A percentile compares a stretch with the other conserved stretches of the same genome.
Evolutionary conservation across 23 tunicate genomes (phyloP).

Genomic region (Phallusia fumigata): DNA sequence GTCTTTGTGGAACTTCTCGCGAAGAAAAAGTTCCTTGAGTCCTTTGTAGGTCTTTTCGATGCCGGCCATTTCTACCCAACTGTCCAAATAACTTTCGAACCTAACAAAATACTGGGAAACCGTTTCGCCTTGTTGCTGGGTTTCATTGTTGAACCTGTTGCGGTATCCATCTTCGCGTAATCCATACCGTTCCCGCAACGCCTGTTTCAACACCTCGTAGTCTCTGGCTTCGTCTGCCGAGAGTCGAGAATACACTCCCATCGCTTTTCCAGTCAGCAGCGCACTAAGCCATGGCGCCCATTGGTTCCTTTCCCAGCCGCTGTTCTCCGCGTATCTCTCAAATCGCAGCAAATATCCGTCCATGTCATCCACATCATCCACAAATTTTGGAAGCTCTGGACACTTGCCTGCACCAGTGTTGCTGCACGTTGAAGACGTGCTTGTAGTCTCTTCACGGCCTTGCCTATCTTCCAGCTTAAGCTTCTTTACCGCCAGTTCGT

Average conservation of each 20-base stretch:
- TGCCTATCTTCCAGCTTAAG: constrained; percentile 17
- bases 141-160: too few species aligned
- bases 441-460: constrained; percentile 17
- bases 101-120: constrained; percentile 19
- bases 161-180: constrained; percentile 21
- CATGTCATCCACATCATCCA: constrained; percentile 18
- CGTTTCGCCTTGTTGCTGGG: constrained; percentile 22
- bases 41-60: constrained; percentile 22
- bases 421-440: constrained; percentile 7
- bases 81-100: constrained; percentile 15
- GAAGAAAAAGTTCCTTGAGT: constrained; percentile 14
- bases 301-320: too few species aligned
- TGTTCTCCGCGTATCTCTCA: too few species aligned
- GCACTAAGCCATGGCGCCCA: constrained; percentile 11
- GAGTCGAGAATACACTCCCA: too few species aligned
- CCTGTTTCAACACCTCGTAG: background rate
- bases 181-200: constrained; percentile 14
- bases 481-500: constrained; percentile 9
- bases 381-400: constrained; percentile 20
- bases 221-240: constrained; percentile 6
- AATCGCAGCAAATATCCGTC: constrained; percentile 15
- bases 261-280: constrained; percentile 1
- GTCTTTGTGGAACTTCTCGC: constrained; percentile 15
- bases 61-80: constrained; percentile 19
- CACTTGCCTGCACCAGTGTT: constrained; percentile 14